phyloP scores from a whole-genome alignment of 2,888 invertebrate species.

The Charanyca ferruginea region DNA sequence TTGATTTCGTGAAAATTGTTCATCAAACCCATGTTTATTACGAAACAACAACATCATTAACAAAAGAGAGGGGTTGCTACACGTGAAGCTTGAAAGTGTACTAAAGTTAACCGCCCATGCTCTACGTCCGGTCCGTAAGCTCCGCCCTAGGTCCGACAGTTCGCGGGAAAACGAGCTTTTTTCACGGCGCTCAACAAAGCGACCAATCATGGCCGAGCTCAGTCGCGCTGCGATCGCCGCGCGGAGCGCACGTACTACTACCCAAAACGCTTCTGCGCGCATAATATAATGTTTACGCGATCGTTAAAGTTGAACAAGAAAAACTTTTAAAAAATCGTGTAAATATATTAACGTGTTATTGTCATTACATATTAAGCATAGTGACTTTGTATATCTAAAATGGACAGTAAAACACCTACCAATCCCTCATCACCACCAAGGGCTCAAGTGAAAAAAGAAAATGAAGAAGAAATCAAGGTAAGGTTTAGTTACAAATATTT shows the following conservation, averaged over 20 bases:
- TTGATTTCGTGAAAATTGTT: conserved; percentile 6
- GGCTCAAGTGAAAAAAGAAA: conserved; percentile 92
- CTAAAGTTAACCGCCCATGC: conserved; percentile 70
- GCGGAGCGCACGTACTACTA: conserved; percentile 61
- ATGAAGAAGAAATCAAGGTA: conserved; percentile 95
- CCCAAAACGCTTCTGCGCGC: conserved; percentile 43
- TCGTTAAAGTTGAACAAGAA: conserved; percentile 73
- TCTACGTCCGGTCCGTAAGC: conserved; percentile 73
- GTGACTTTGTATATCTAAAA: conserved; percentile 72
- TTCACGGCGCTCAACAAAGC: conserved; percentile 63
- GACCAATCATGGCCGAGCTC: conserved; percentile 70
- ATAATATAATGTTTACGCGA: conserved; percentile 84
- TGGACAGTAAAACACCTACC: conserved; percentile 89
- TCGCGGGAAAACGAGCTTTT: conserved; percentile 81
- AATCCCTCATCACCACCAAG: conserved; percentile 82
- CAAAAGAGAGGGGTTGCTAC: conserved; percentile 36
- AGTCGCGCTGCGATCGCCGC: conserved; percentile 80
- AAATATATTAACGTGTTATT: conserved; percentile 63
- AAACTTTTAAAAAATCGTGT: conserved; percentile 72
- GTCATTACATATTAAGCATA: conserved; percentile 55
- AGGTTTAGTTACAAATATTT: conserved; percentile 70
- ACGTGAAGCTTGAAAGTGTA: conserved; percentile 47
- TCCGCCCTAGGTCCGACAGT: conserved; percentile 79
- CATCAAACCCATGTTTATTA: conserved; percentile 32
- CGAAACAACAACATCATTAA: conserved; percentile 30